A percentile compares a stretch with the other conserved stretches of the same genome.
Evolutionary conservation across 2,113 vertebrate genomes (phyloP).

Genomic region (Rutilus rutilus): DNA sequence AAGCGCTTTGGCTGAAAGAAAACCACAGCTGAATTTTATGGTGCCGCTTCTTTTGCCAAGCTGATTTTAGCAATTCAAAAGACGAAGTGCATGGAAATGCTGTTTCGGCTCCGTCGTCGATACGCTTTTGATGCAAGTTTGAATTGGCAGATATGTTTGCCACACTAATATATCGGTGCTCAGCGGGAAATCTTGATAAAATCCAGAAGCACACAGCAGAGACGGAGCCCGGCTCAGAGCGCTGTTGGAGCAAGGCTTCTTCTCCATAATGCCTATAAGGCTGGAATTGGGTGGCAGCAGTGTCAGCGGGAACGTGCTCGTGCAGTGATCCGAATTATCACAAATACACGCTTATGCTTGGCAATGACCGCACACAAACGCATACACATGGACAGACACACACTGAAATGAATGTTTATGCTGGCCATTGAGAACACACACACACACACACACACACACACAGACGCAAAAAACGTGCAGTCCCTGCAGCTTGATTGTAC

Average conservation of each 20-base stretch:
- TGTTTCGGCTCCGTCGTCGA: conserved; percentile 70
- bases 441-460: background rate
- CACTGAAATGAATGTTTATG: conserved; percentile 51
- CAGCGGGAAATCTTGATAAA: conserved; percentile 78
- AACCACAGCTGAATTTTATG: conserved; percentile 85
- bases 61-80: conserved; percentile 83
- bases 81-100: conserved; percentile 76
- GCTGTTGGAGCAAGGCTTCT: conserved; percentile 68
- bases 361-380: conserved; percentile 39
- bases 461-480: conserved; percentile 14
- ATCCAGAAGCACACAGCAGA: conserved; percentile 67
- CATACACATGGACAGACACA: conserved; percentile 51
- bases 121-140: conserved; percentile 78
- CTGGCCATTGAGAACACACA: conserved; percentile 22
- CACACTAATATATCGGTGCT: conserved; percentile 79
- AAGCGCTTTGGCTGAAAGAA: conserved; percentile 83
- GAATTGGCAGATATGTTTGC: conserved; percentile 76
- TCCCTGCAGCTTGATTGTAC: conserved; percentile 51
- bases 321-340: conserved; percentile 61
- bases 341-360: conserved; percentile 48
- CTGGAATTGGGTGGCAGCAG: conserved; percentile 69
- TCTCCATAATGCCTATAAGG: conserved; percentile 70
- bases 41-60: conserved; percentile 81
- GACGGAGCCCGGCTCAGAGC: conserved; percentile 63
- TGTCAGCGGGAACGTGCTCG: conserved; percentile 66